Evolutionary conservation across 2,888 invertebrate species (phyloP), one percentile per base, ranked within the genome.

Genomic region (Sinelater perroti): DNA sequence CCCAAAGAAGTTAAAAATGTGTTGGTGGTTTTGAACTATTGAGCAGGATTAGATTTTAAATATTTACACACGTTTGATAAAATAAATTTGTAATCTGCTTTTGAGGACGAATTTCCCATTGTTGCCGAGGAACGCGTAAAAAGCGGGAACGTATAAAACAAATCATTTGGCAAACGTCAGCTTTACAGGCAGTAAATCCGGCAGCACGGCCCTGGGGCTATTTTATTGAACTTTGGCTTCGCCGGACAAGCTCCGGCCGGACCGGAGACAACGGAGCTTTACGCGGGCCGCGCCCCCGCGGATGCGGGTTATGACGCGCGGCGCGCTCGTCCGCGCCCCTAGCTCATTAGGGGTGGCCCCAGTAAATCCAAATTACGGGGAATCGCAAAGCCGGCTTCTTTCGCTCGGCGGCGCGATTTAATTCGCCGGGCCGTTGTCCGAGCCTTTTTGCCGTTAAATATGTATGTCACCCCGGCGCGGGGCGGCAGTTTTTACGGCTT

Each of bases 171-270:
- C 20, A 49, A 49, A 49, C 36, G 21, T 16, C 16, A 17, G 47
- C 36, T 49, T 49, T 49, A 49, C 47, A 49, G 36, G 35, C 47
- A 36, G 36, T 49, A 49, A 49, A 49, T 49, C 47, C 33, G 16
- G 46, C n/a, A 31, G 33, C 21, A 20, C 44, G 33, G 33, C 33
- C 46, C 14, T 36, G 14, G 36, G 47, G 24, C 10, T 26, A 26
- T 35, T 49, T 36, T 20, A 49, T 49, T 36, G 47, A 49, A 49
- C 36, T 49, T 17, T 36, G 36, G 33, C 24, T 36, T 49, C 35
- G 17, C 21, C 21, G 47, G 47, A 49, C 17, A 46, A 33, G 31
- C 31, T 20, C 31, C 20, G 20, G 30, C 30, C 28, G 33, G 46
- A 31, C 33, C 33, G 46, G 31, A 31, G 31, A 46, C 31, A 18